Percentiles rank a stretch among this genome's conserved stretches.
Conservation (phyloP, 2,797 vertebrate genomes). For the Hoplostethus mediterraneus region DNA sequence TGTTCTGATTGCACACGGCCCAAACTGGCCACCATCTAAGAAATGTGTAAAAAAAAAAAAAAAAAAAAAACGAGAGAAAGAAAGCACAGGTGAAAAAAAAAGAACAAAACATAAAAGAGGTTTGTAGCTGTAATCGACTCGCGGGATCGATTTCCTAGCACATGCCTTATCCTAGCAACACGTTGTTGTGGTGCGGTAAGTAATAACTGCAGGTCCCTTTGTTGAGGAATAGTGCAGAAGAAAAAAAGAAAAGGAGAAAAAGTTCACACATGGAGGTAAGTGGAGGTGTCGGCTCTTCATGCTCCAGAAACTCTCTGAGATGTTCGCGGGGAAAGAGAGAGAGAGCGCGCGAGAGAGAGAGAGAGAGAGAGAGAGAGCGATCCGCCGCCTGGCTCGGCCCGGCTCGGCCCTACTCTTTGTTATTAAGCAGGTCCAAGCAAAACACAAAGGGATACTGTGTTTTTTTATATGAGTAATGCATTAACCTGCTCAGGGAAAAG, state of each 20-base stretch:
- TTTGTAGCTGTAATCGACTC: conserved; percentile 4
- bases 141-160: conserved; percentile 32
- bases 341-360: too few relatives aligned
- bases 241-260: conserved; percentile 22
- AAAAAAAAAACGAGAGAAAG: too few relatives aligned
- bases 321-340: conserved; percentile 27
- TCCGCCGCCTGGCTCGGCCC: conserved; percentile 35
- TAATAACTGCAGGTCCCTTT: conserved; percentile 20
- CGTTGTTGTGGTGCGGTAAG: conserved; percentile 35
- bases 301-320: conserved; percentile 63
- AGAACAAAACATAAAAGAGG: conserved; percentile 24
- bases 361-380: conserved; percentile 14
- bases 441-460: conserved; percentile 96
- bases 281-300: conserved; percentile 75
- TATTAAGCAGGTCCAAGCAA: conserved; percentile 92
- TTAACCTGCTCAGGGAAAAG: conserved; percentile 89
- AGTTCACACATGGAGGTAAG: conserved; percentile 76
- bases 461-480: conserved; percentile 94
- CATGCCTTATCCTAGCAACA: conserved; percentile 60
- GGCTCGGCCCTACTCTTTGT: conserved; percentile 83
- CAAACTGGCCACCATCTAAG: conserved; percentile 4
- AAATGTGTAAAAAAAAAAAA: neutral
- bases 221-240: neutral
- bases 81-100: neutral
- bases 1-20: neutral